Evolutionary conservation across 2,113 vertebrate species (phyloP).

Genomic region (Hippocampus abdominalis): DNA sequence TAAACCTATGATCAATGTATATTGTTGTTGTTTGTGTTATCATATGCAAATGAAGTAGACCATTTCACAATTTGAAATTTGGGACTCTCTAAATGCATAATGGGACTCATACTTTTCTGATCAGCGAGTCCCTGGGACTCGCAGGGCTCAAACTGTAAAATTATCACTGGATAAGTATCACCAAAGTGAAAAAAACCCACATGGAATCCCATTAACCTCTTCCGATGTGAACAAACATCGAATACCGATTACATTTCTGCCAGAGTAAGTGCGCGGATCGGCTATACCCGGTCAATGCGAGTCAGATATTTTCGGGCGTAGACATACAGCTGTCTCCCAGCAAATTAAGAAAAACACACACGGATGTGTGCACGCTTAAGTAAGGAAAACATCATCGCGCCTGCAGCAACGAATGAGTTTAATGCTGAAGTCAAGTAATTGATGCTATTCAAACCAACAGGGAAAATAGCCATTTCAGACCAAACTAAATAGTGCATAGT

Average conservation of each 20-base stretch:
- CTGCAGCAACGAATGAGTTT: not conserved
- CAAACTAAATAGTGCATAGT: not conserved
- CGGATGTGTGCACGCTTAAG: not conserved
- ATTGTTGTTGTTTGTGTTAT: too few species aligned
- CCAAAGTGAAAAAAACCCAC: not conserved
- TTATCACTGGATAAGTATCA: too few species aligned
- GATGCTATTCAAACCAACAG: not conserved
- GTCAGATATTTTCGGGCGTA: not conserved
- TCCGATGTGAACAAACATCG: not conserved
- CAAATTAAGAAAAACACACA: conserved; percentile 2
- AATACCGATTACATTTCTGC: not conserved
- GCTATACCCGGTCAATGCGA: not conserved
- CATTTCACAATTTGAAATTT: too few species aligned
- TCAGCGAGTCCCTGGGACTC: too few species aligned
- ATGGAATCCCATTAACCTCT: not conserved
- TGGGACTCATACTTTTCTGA: too few species aligned
- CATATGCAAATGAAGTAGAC: too few species aligned
- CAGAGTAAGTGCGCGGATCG: not conserved
- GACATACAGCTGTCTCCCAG: not conserved
- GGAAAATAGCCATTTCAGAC: not conserved
- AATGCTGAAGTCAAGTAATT: not conserved
- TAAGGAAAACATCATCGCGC: conserved; percentile 2
- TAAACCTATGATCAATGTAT: too few species aligned
- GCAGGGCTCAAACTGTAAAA: too few species aligned
- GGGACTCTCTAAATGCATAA: too few species aligned